Conservation (phyloP, 1,140 invertebrate species). For the Ganaspis sp. region DNA sequence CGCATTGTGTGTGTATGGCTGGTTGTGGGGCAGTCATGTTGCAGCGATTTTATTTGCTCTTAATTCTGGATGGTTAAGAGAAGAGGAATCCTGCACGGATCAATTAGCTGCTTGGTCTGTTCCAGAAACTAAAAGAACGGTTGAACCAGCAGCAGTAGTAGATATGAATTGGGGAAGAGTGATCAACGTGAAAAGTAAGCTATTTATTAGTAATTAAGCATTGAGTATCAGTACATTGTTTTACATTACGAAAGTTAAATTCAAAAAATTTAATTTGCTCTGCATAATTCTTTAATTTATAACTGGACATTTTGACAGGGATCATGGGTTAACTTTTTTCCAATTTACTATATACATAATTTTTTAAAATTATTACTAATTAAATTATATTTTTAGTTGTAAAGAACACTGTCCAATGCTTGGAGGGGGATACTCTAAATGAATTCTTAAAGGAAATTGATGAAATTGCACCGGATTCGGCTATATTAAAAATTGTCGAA, state of each 20-base stretch:
- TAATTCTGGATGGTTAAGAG: neutral
- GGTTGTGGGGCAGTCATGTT: conserved; percentile 7
- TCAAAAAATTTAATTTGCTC: neutral
- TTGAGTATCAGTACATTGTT: neutral
- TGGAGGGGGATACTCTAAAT: neutral
- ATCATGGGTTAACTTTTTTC: no score
- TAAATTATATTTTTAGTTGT: neutral
- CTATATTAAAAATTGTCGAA: neutral
- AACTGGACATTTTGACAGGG: no score
- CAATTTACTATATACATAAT: neutral
- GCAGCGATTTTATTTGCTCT: conserved; percentile 11
- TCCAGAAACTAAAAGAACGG: neutral
- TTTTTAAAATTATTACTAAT: neutral
- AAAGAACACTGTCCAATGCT: neutral
- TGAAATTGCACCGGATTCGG: neutral
- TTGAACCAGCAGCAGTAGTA: neutral
- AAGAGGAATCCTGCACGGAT: conserved; percentile 16
- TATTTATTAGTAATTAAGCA: no score
- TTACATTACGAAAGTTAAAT: neutral
- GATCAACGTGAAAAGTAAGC: neutral
- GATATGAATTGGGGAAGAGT: neutral
- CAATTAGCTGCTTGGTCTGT: neutral
- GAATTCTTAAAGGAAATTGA: neutral
- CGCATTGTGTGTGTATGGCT: neutral
- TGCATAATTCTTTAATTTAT: no score